A percentile compares a stretch with the other conserved stretches of the same genome.
phyloP scores from a whole-genome alignment of 1,140 invertebrate genomes.

The Platyura marginata region DNA sequence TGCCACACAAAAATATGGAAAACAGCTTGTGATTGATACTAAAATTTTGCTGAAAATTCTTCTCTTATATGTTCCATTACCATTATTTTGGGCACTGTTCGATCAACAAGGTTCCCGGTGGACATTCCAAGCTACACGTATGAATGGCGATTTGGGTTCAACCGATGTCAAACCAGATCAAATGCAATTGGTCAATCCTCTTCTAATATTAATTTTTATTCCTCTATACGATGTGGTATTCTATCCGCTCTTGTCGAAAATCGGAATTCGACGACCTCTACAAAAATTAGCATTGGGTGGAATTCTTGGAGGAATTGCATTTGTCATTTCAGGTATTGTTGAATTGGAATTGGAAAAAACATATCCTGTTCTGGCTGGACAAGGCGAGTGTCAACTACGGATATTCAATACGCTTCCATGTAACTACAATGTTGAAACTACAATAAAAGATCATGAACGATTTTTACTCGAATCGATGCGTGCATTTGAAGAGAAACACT shows the following conservation, averaged over 20 bases:
- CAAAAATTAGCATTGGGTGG: constrained; percentile 44
- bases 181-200: constrained; percentile 54
- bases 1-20: constrained; percentile 2
- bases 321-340: constrained; percentile 44
- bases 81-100: constrained; percentile 50
- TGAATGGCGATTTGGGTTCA: constrained; percentile 42
- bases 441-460: constrained; percentile 1
- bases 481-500: constrained; percentile 18
- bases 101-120: constrained; percentile 38
- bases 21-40: constrained; percentile 16
- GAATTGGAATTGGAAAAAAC: constrained; percentile 54
- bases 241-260: constrained; percentile 14
- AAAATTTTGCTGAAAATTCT: constrained; percentile 34
- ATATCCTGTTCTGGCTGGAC: constrained; percentile 40
- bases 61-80: constrained; percentile 40
- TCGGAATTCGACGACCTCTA: constrained; percentile 24
- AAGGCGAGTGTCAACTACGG: constrained; percentile 40
- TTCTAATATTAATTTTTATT: constrained; percentile 52
- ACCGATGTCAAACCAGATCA: constrained; percentile 47
- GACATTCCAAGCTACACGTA: constrained; percentile 43
- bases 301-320: constrained; percentile 41
- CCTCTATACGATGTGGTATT: constrained; percentile 45
- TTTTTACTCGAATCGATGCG: constrained; percentile 12
- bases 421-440: constrained; percentile 11
- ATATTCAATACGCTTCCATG: constrained; percentile 46